Evolutionary conservation across 1,140 invertebrate genomes (phyloP).

Genomic region (Pseudomyrmex sp.): DNA sequence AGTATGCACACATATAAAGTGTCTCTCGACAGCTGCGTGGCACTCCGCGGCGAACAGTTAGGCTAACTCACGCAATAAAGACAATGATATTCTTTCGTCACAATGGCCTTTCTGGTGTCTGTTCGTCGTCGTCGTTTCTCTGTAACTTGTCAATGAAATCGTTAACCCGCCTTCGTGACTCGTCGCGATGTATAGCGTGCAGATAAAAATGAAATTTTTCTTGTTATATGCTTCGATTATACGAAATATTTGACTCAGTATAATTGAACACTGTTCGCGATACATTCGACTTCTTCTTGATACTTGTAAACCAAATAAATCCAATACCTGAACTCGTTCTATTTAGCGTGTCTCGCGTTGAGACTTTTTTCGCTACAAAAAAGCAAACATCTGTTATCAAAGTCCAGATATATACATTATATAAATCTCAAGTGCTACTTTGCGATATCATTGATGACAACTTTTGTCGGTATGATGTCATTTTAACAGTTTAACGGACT

Average conservation of each 20-base stretch:
- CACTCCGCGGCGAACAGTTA: slow-evolving; percentile 47
- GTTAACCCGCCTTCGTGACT: neutral
- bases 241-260: neutral
- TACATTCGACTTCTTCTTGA: neutral
- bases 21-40: slow-evolving; percentile 52
- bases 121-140: neutral
- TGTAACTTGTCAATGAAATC: slow-evolving; percentile 3
- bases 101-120: slow-evolving; percentile 15
- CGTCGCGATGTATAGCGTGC: neutral
- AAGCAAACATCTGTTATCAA: too few relatives aligned
- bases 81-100: slow-evolving; percentile 55
- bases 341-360: neutral
- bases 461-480: neutral
- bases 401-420: too few relatives aligned
- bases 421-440: neutral
- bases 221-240: neutral
- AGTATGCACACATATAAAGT: slow-evolving; percentile 25
- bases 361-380: neutral
- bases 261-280: neutral
- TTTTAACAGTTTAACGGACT: slow-evolving; percentile 13
- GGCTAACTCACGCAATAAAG: slow-evolving; percentile 56
- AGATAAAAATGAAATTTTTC: neutral
- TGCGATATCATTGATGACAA: neutral
- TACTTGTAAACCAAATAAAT: neutral
- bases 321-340: too few relatives aligned